Conservation (phyloP, 64 coral and sea anemone species). For the Montipora foliosa region DNA sequence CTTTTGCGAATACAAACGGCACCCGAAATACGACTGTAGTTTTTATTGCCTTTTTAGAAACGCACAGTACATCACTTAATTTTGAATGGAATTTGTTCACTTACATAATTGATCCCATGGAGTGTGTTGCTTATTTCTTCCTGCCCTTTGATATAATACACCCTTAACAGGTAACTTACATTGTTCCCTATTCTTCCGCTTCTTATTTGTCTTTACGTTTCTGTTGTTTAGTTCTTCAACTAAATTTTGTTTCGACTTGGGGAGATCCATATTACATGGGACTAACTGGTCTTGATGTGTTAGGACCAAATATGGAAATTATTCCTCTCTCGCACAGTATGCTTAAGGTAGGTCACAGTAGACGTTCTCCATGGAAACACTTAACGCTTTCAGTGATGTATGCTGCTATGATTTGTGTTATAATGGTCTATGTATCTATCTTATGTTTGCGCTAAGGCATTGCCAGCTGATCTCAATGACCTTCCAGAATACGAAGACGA, state of each 20-base stretch:
- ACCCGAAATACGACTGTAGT: no score
- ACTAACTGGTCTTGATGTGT: slow-evolving; percentile 85
- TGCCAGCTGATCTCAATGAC: slow-evolving; percentile 92
- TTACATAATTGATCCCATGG: no score
- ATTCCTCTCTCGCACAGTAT: slow-evolving; percentile 80
- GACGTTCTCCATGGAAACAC: background rate
- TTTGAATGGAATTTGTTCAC: no score
- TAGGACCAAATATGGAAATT: slow-evolving; percentile 37
- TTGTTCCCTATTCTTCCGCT: background rate
- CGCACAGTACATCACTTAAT: no score
- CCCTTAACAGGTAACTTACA: background rate
- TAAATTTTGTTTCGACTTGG: slow-evolving; percentile 89
- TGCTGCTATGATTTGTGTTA: no score
- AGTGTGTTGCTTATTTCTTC: no score
- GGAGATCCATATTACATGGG: slow-evolving; percentile 92
- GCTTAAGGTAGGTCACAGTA: slow-evolving; percentile 57
- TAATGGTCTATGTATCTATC: no score
- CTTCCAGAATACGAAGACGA: slow-evolving; percentile 93
- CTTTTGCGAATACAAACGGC: no score
- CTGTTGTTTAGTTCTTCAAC: slow-evolving; percentile 78
- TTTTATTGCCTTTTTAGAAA: no score
- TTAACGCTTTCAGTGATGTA: no score
- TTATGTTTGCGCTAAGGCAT: slow-evolving; percentile 50
- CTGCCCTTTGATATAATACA: background rate
- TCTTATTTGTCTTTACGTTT: background rate